Evolutionary conservation across 37 sponge, comb jelly and placozoan species (phyloP), one percentile per base, ranked within the genome.

Genomic region (Aphrocallistes beatrix): DNA sequence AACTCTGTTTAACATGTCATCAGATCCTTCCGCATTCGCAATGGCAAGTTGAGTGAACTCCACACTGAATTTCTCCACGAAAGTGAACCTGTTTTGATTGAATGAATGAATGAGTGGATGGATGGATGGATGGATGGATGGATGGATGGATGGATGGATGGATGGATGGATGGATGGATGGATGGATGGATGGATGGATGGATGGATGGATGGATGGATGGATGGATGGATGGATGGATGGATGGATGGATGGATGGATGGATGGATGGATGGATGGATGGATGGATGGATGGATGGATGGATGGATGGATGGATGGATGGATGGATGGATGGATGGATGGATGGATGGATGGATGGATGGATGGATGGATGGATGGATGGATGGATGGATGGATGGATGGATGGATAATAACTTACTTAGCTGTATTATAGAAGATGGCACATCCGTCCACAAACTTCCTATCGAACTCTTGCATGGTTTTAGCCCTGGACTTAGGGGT

Each of bases 21-120:
- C 93, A 17, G 98, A 91, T 16, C 93, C 93, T 30, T 91, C 92
- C 13, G 94, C 89, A 39, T 94, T 87, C 6, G 93, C 90, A 88
- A 94, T 90, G 37, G 98, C 98, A 23, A 94, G 86, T 83, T 94
- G 93, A 82, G 91, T 95, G 91, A 95, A 97, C 81, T 97, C 98
- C 0, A 97, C 88, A n/a, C 91, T 82, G 37, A 90, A 87, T 38
- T 91, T 51, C 38, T 97, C 90, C n/a, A 95, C 38, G 82, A 91
- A 49, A 0, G 82, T 40, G 81, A 97, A 97, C 85, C 98, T 94
- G 83, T 6, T 38, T 48, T 36, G 6, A 9, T 50, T 9, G 6
- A 28, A 86, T 0, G 48, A n/a, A 23, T 37, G n/a, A n/a, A 13
- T 47, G 36, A 30, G 48, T n/a, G 25, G 8, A 17, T 47, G 36